Evolutionary conservation across 2,113 vertebrate species (phyloP), one percentile per base, ranked within the genome.

Genomic region (Neofelis nebulosa): DNA sequence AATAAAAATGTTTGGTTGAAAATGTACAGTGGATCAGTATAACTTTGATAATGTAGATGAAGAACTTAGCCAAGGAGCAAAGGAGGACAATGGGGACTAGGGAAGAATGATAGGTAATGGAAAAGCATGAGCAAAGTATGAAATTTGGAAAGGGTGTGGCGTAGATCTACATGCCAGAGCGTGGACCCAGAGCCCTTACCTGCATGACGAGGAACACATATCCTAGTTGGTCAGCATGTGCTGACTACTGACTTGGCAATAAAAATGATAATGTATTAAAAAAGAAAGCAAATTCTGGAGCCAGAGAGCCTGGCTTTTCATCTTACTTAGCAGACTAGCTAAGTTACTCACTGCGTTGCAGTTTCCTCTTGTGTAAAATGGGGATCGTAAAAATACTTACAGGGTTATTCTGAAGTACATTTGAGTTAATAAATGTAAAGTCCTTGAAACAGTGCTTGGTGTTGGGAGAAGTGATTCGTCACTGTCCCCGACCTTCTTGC

Each of bases 1-100:
- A 68, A 38, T 82, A 23, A 88, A 91, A 88, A 78, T 76, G 11
- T 15, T 88, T 68, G 38, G 14, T 76, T 82, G 15, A 74, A 85
- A 87, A 81, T 29, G 19, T 61, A 29, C 15, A 41, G 27, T 19
- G 29, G 3, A 11, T 65, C 52, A 81, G 18, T 31, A 48, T 57
- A 74, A 96, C n/a, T 78, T 78, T 50, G 23, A 36, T 83, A 93
- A 68, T 25, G 15, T 79, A 41, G 38, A 71, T 9, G 11, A 48
- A 29, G 33, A 90, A 85, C 27, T 63, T 85, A 84, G 71, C 25
- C 19, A 61, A 29, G 12, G 2, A 66, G 18, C 10, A 66, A 66
- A 48, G 11, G 11, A 13, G 16, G 38, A 61, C 7, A n/a, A 1
- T 5, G 1, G 3, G 36, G 25, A 57, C 23, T 52, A 7, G 12